phyloP scores from a whole-genome alignment of 2,113 vertebrate genomes.

The Nymphicus hollandicus region DNA sequence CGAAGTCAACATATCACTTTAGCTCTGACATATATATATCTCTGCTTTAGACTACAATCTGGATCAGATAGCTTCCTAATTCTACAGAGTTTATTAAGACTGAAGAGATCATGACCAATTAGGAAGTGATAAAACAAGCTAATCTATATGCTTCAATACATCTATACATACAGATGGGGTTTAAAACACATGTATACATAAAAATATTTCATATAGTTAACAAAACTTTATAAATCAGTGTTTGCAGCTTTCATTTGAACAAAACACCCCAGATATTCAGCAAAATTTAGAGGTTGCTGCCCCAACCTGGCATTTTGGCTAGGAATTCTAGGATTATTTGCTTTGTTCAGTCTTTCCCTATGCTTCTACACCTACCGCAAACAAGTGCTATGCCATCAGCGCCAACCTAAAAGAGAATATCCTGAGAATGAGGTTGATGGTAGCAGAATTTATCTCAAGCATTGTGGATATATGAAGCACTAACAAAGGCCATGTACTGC shows the following conservation, averaged over 20 bases:
- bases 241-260: neutral
- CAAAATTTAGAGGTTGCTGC: neutral
- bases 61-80: neutral
- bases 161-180: neutral
- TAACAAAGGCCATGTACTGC: neutral
- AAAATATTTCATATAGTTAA: neutral
- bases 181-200: neutral
- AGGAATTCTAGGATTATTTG: neutral
- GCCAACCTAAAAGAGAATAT: neutral
- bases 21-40: neutral
- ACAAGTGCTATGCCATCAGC: fast-evolving
- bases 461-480: neutral
- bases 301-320: neutral
- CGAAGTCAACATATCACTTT: neutral
- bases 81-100: neutral
- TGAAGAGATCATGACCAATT: neutral
- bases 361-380: neutral
- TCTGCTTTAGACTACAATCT: neutral
- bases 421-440: neutral
- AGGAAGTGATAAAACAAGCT: neutral
- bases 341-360: neutral
- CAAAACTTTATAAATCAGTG: neutral
- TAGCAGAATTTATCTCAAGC: neutral
- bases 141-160: neutral
- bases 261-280: neutral